These are phyloP conservation scores for Hylomyscus alleni DNA, from an alignment of 2,797 vertebrate species.

Conservation along the genomic window DNA sequence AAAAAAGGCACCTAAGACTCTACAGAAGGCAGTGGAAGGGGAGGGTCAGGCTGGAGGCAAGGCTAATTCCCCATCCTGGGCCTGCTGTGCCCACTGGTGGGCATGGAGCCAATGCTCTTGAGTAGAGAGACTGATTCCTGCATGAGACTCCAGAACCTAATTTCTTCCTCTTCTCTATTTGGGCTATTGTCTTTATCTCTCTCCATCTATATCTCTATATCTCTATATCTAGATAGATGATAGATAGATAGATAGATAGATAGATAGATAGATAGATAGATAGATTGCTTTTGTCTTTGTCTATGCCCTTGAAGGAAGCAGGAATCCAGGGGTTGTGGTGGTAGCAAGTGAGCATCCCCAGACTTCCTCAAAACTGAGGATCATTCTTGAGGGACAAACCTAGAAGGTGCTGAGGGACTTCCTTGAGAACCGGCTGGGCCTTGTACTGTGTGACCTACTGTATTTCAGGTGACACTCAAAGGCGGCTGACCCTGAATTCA, in stretches of 20 bases:
- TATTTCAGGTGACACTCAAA: neutral
- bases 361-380: neutral
- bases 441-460: neutral
- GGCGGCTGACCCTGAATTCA: neutral
- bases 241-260: no score
- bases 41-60: neutral
- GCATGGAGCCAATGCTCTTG: neutral
- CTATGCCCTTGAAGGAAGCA: neutral
- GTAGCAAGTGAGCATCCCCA: neutral
- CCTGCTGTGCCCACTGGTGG: neutral
- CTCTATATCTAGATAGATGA: no score
- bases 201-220: no score
- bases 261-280: no score
- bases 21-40: neutral
- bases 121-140: neutral
- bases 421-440: neutral
- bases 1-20: neutral
- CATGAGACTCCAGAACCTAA: no score
- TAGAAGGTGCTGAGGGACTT: neutral
- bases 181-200: neutral
- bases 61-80: neutral
- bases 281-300: neutral
- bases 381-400: neutral
- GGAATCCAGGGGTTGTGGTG: neutral
- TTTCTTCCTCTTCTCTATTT: neutral